Conservation (phyloP, 2,797 vertebrate species). For the Karalla daura region DNA sequence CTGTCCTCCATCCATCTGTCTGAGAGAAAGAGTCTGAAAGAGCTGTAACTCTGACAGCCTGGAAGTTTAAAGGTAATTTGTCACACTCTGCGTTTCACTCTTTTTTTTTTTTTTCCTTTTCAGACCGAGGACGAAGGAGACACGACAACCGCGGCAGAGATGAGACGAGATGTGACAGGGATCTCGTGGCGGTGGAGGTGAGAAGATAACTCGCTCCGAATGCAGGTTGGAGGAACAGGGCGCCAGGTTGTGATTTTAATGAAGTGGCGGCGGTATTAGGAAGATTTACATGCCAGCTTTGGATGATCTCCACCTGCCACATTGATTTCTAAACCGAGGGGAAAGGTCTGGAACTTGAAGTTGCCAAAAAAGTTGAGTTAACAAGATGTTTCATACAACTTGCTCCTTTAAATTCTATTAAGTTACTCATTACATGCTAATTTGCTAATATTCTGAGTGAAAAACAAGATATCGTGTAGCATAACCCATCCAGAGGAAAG, state of each 20-base stretch:
- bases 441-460: no score
- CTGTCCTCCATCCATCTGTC: neutral
- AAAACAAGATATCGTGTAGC: no score
- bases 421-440: no score
- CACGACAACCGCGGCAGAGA: slow-evolving; percentile 3
- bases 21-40: no score
- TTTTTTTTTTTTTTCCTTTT: no score
- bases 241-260: neutral
- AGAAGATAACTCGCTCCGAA: neutral
- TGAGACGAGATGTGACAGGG: slow-evolving; percentile 1
- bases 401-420: no score
- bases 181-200: neutral
- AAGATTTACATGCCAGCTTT: neutral
- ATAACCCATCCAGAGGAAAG: no score
- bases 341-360: no score
- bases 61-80: slow-evolving; percentile 13
- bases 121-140: neutral
- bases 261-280: neutral
- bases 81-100: neutral
- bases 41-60: slow-evolving; percentile 35
- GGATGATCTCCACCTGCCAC: neutral
- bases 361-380: no score
- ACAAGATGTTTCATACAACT: no score
- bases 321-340: no score
- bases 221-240: no score